phyloP scores from a whole-genome alignment of 2,888 invertebrate species.

The Eucera pruinosa region DNA sequence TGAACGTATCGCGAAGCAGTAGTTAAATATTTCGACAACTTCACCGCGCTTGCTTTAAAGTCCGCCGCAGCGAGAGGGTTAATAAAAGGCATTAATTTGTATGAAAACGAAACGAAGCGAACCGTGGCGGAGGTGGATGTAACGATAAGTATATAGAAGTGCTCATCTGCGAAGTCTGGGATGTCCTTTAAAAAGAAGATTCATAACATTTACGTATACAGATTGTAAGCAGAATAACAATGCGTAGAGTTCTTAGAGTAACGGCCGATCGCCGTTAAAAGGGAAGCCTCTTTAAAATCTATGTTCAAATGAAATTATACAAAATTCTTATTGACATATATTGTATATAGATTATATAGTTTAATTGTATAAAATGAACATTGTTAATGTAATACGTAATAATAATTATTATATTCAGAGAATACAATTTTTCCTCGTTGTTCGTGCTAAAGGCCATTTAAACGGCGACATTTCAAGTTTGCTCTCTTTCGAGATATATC shows the following conservation, averaged over 20 bases:
- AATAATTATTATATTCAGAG: slow-evolving; percentile 45
- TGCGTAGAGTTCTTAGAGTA: slow-evolving; percentile 43
- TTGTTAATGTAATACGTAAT: slow-evolving; percentile 62
- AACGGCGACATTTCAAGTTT: slow-evolving; percentile 39
- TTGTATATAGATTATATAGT: slow-evolving; percentile 75
- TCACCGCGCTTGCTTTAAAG: no score
- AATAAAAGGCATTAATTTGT: slow-evolving; percentile 28
- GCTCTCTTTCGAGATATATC: slow-evolving; percentile 45
- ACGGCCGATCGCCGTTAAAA: slow-evolving; percentile 37
- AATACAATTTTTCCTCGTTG: slow-evolving; percentile 58
- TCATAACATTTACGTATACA: slow-evolving; percentile 55
- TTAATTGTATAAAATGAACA: slow-evolving; percentile 72
- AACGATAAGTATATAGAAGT: slow-evolving; percentile 52
- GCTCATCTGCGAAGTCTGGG: slow-evolving; percentile 59
- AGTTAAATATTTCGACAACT: no score
- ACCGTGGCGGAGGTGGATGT: slow-evolving; percentile 31
- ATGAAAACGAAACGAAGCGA: slow-evolving; percentile 30
- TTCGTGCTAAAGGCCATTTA: slow-evolving; percentile 52
- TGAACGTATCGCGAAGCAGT: no score
- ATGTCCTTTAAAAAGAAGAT: slow-evolving; percentile 57
- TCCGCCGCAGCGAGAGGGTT: no score
- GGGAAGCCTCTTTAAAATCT: slow-evolving; percentile 52
- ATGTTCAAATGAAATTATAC: slow-evolving; percentile 55
- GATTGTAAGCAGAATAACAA: slow-evolving; percentile 39
- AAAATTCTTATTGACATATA: slow-evolving; percentile 67